A percentile compares a stretch with the other conserved stretches of the same genome.
Evolutionary conservation across 2,888 invertebrate species (phyloP).

Genomic region (Callinectes sapidus): DNA sequence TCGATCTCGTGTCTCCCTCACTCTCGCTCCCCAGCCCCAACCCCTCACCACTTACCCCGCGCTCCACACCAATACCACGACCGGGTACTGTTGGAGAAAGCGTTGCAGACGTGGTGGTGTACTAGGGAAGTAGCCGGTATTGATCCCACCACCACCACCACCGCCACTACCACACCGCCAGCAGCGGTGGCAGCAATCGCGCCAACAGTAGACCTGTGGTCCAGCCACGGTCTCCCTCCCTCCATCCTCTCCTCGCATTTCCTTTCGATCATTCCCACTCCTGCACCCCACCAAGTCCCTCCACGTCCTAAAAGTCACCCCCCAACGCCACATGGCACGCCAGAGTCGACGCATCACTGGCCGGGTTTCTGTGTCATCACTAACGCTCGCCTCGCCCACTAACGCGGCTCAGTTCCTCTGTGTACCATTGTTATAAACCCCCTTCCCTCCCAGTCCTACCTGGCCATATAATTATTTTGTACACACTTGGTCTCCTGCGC

Average conservation of each 20-base stretch:
- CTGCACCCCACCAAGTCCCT: background rate
- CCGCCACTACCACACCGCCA: slow-evolving; percentile 9
- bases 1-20: slow-evolving; percentile 50
- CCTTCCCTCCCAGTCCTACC: background rate
- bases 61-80: background rate
- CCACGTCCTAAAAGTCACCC: background rate
- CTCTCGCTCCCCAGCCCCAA: slow-evolving; percentile 30
- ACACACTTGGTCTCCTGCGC: background rate
- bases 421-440: background rate
- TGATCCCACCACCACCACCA: slow-evolving; percentile 42
- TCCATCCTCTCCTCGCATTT: background rate
- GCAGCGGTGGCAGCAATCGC: slow-evolving; percentile 18
- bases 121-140: slow-evolving; percentile 59
- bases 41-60: slow-evolving; percentile 29
- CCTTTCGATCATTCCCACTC: background rate
- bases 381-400: background rate
- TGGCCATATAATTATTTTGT: background rate
- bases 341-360: background rate
- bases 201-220: slow-evolving; percentile 5
- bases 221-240: background rate
- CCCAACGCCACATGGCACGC: background rate
- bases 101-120: slow-evolving; percentile 39
- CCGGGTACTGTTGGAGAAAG: slow-evolving; percentile 42
- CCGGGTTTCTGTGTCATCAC: background rate
- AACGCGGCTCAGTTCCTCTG: background rate